Base-by-base conservation (phyloP, 2,113 vertebrate species). In the Rhinopomastus cyanomelas region DNA sequence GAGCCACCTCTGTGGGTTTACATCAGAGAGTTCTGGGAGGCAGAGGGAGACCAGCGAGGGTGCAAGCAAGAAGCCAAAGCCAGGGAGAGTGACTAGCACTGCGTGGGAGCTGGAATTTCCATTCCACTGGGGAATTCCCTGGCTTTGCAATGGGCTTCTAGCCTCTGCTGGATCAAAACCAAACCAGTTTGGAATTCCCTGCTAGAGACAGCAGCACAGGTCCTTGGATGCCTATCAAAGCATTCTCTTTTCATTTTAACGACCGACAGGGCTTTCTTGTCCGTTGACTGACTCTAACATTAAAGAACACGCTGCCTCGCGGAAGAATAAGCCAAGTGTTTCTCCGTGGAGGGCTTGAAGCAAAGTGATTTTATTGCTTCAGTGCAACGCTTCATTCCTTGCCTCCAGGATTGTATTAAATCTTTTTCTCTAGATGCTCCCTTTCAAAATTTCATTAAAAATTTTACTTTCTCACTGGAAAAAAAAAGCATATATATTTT, bases 161-260 rank as follows among this genome's bases (percentile, higher is more conserved):
- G 83, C 79, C 57, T 88, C 82, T 55, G 51, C 69, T 90, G 69
- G 88, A 87, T 68, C 8, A 17, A 90, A 92, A 26, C 46, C 81
- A 93, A 19, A 25, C 42, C 64, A 44, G 46, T 92, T 84, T 88
- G 59, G 69, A 90, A 86, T 81, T 90, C 56, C 19, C 56, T 72
- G 25, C 72, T 39, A 83, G 81, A 30, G 74, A 49, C 57, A 71
- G 60, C 62, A 48, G 49, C 84, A 92, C 36, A 75, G 69, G 78
- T 92, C 44, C 57, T 93, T 89, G 86, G 44, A 81, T 92, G 79
- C 19, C 46, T 68, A 37, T 87, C 72, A 80, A 59, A 87, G 48
- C 2, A 2, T 77, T 81, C 91, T 53, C 67, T 91, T 42, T 68
- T 37, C 6, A 74, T 84, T 91, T 95, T 74, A 90, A 57, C 57